Base-by-base conservation (phyloP, 2,888 invertebrate species). In the Eupithecia centaureata region DNA sequence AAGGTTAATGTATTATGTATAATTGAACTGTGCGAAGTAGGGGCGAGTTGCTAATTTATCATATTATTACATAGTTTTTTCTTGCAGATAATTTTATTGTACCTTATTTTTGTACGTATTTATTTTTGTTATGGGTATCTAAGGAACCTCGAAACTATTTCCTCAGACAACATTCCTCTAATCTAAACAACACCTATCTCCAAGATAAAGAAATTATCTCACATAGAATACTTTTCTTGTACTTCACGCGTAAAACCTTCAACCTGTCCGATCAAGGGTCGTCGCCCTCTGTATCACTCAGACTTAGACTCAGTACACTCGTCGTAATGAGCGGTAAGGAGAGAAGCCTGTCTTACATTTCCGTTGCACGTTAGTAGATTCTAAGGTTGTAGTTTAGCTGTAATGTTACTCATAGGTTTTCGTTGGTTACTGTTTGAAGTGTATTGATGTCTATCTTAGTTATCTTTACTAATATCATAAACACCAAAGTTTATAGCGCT, bases 241-340 rank as follows among this genome's bases (percentile, higher is more conserved):
- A 32, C 30, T 18, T 57, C 57, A 38, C 27, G 10, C 51, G 32
- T 47, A 61, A 61, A 62, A 62, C 62, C 67, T 70, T 65, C 68
- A 67, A 65, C 74, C 74, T 61, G 71, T 61, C 73, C 64, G 72
- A 74, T 72, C 65, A 65, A 51, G 69, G 71, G 68, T 42, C 74
- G 69, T 65, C 42, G 66, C 71, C 71, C 72, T 62, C 52, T 65
- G 64, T 71, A 69, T 70, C 74, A 71, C 67, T 71, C 69, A 63
- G 67, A 57, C 68, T 65, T 59, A 62, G 65, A 59, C 65, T 54
- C 58, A 64, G 60, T 57, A 62, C 47, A 70, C 73, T 71, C 61
- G 63, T 70, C 65, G 72, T 74, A 76, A 73, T 76, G 73, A 74
- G 71, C 65, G 60, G 70, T 70, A 71, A 72, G 75, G 61, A 61